Conservation (phyloP, 2,797 vertebrate species). For the Pangasius sanitwongsei region DNA sequence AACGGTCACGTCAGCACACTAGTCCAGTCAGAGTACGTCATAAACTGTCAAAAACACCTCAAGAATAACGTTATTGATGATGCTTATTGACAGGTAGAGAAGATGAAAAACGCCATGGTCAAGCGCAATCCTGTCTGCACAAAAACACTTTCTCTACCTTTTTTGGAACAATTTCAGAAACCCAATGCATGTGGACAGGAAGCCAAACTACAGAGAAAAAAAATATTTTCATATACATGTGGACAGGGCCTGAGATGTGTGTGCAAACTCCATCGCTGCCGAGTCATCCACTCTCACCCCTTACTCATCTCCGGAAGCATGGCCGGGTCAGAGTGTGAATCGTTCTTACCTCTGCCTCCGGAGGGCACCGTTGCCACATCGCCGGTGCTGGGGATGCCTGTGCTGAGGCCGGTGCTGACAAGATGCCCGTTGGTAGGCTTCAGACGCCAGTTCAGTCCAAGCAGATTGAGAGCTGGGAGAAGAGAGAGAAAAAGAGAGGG, state of each 20-base stretch:
- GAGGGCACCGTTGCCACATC: conserved; percentile 91
- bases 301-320: neutral
- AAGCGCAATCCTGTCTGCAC: too few species aligned
- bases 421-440: conserved; percentile 91
- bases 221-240: neutral
- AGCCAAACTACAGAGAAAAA: neutral
- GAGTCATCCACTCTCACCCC: neutral
- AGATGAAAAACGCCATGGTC: too few species aligned
- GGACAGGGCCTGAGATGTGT: neutral
- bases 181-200: neutral
- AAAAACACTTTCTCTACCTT: too few species aligned
- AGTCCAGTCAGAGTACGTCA: neutral
- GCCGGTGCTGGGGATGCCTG: conserved; percentile 83
- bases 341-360: conserved; percentile 92
- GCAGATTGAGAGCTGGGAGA: conserved; percentile 84
- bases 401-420: conserved; percentile 90
- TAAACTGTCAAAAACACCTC: neutral
- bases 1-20: neutral
- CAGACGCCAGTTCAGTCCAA: conserved; percentile 96
- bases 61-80: too few species aligned
- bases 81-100: neutral
- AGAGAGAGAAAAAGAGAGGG: conserved; percentile 30
- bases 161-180: neutral
- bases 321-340: neutral
- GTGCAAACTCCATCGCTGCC: too few species aligned